Base-by-base conservation (phyloP, 2,888 invertebrate genomes). In the Beris chalybata region DNA sequence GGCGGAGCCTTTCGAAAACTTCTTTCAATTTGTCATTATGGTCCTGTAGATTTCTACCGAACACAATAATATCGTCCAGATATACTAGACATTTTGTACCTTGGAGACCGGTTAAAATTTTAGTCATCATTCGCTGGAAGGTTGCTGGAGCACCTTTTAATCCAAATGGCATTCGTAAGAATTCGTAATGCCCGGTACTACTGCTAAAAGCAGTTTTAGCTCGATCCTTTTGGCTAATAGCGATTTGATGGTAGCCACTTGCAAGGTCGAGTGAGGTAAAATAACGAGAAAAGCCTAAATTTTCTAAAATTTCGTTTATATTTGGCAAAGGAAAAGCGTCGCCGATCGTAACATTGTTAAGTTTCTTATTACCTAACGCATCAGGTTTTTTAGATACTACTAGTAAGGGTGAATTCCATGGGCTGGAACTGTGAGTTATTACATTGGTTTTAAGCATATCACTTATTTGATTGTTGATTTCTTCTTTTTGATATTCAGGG, bases 101-200 rank as follows among this genome's bases (percentile, higher is more conserved):
- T 70, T 74, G 74, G 5, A 78, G 54, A 3, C 77, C 77, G 31
- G 73, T 58, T 11, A 80, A 64, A 0, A 79, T 72, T 53, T 71
- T 74, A 54, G 77, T 75, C 78, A 79, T 80, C 55, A 76, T 66
- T 4, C 77, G 55, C 71, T 79, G 78, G 56, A 80, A 79, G 0
- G 77, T 78, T 0, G 74, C 74, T 0, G 81, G 80, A 0, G 79
- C 77, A 64, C 77, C 77, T 71, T 75, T 76, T 9, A 81, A 73
- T 4, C 76, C 78, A 67, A 79, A 76, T 0, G 76, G 76, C 75
- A 78, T 76, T n/a, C 68, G 22, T 5, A 44, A 47, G 31, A 54
- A 71, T 29, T 69, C 50, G 32, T 65, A 69, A 15, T 70, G 67
- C 5, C 67, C 68, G 3, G 38, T 44, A 3, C 45, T 9, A 1